phyloP scores from a whole-genome alignment of 2,797 vertebrate species.

The Odontamblyopus lacepedii region DNA sequence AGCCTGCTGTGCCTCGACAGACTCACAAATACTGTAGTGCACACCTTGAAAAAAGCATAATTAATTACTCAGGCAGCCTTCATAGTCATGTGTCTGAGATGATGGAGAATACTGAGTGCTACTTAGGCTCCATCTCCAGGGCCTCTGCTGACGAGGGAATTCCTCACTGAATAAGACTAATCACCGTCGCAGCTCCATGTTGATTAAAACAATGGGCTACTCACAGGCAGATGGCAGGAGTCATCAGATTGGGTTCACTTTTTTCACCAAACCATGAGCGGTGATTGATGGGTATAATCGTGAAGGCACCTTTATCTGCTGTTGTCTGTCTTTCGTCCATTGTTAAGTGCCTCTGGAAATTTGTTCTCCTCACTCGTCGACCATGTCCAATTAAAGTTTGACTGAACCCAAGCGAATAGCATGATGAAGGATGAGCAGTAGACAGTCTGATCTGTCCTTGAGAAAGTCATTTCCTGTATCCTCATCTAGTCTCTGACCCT shows the following conservation, averaged over 20 bases:
- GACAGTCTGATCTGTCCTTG: constrained; percentile 71
- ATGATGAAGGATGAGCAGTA: constrained; percentile 46
- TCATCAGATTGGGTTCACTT: constrained; percentile 64
- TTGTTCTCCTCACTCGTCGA: constrained; percentile 61
- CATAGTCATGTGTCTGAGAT: constrained; percentile 19
- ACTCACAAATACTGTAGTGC: constrained; percentile 11
- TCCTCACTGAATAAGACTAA: constrained; percentile 66
- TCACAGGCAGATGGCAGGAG: constrained; percentile 63
- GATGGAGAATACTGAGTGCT: constrained; percentile 28
- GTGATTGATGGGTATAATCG: constrained; percentile 65
- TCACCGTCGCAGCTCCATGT: constrained; percentile 54
- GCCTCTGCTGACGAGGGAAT: constrained; percentile 52
- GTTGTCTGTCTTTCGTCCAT: constrained; percentile 41
- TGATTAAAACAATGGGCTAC: constrained; percentile 65
- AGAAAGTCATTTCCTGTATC: constrained; percentile 71
- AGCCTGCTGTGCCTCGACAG: constrained; percentile 43
- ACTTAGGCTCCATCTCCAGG: constrained; percentile 35
- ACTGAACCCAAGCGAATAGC: constrained; percentile 46
- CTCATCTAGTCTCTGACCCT: constrained; percentile 52
- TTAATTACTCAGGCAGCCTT: constrained; percentile 11
- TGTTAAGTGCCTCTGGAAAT: constrained; percentile 63
- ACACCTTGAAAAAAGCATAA: constrained; percentile 15
- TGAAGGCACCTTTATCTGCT: constrained; percentile 43
- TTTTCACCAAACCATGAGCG: constrained; percentile 48
- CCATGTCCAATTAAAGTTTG: constrained; percentile 71